A percentile compares a stretch with the other conserved stretches of the same genome.
These are phyloP conservation scores for Adineta ricciae DNA, from an alignment of 2,888 invertebrate genomes.

Conservation along the genomic window DNA sequence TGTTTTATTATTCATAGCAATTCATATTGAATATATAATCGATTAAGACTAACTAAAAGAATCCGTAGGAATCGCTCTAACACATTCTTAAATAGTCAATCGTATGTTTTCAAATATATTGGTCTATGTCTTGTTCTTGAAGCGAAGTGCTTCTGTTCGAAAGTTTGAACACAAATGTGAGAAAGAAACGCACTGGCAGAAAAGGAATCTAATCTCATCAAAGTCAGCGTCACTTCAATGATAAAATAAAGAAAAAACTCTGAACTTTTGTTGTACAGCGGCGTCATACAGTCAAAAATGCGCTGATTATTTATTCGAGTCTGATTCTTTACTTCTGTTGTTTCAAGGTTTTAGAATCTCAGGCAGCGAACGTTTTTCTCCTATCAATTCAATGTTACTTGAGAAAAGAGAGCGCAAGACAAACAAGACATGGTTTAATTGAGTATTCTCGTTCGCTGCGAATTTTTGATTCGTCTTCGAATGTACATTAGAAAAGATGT, in stretches of 20 bases:
- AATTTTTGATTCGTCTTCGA: background rate
- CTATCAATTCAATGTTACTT: background rate
- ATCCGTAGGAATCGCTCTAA: background rate
- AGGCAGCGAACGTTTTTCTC: background rate
- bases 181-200: background rate
- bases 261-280: background rate
- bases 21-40: background rate
- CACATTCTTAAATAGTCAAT: background rate
- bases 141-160: background rate
- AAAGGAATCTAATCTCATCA: background rate
- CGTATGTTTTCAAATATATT: background rate
- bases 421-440: background rate
- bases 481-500: background rate
- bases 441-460: background rate
- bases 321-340: background rate
- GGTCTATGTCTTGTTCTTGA: background rate
- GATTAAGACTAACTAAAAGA: background rate
- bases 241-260: background rate
- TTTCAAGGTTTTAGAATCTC: background rate
- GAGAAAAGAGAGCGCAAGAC: background rate
- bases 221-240: background rate
- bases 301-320: background rate
- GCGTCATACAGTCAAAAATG: background rate
- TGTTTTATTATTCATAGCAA: no score
- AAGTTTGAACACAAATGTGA: background rate